Conservation (phyloP, 2,113 vertebrate species). For the Pollachius pollachius region DNA sequence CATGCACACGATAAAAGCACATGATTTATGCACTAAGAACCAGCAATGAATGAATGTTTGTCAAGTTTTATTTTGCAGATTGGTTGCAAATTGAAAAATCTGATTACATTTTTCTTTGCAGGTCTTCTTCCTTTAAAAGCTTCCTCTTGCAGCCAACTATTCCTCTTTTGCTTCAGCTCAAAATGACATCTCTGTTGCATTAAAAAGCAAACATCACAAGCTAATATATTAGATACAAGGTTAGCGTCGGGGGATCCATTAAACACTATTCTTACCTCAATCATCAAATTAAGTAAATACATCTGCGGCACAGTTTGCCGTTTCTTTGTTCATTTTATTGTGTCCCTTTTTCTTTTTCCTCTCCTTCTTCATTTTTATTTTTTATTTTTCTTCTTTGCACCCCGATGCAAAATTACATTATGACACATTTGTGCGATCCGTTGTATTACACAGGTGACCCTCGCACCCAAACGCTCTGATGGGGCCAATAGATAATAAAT, state of each 20-base stretch:
- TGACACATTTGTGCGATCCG: slow-evolving; percentile 40
- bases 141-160: slow-evolving; percentile 27
- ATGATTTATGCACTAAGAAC: too few relatives aligned
- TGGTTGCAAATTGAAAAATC: too few relatives aligned
- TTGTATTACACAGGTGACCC: slow-evolving; percentile 44
- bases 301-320: not conserved
- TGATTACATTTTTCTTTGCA: too few relatives aligned
- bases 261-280: slow-evolving; percentile 12
- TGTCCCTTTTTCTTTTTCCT: not conserved
- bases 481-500: slow-evolving; percentile 57
- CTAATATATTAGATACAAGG: not conserved
- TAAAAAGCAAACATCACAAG: not conserved
- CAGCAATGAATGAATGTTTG: too few relatives aligned
- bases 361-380: not conserved
- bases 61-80: too few relatives aligned
- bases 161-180: slow-evolving; percentile 24
- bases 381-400: not conserved
- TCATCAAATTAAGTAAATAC: slow-evolving; percentile 64
- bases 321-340: not conserved
- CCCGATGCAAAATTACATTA: slow-evolving; percentile 56
- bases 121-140: not conserved
- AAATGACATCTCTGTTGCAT: not conserved
- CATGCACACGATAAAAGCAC: too few relatives aligned
- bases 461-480: slow-evolving; percentile 46
- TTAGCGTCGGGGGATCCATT: slow-evolving; percentile 16